Evolutionary conservation across 2,888 invertebrate genomes (phyloP), one percentile per base, ranked within the genome.

Genomic region (Pyrochroa serraticornis): DNA sequence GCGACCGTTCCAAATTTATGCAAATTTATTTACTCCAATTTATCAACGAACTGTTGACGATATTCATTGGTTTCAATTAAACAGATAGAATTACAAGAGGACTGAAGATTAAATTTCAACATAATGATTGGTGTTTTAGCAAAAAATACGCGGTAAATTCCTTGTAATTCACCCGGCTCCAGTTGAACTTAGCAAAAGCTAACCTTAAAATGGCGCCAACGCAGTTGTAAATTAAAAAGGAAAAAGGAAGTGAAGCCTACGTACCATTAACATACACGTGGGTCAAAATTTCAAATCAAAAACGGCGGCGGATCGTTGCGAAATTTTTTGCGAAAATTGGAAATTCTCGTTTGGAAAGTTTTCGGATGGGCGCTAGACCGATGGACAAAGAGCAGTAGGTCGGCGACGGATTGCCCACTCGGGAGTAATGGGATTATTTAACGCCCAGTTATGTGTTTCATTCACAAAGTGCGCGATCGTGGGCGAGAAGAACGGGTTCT

Each of bases 401-500:
- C 58, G 46, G 55, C 54, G 22, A 22, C 22, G 22, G 22, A 22
- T 22, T 22, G 33, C 51, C 58, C 46, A 54, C 58, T 54, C 46
- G 45, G 30, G 39, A 37, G 55, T 61, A 65, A 68, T 65, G 62
- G 65, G 67, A 63, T 70, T 64, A 63, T 68, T 69, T 66, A 66
- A 69, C 70, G 67, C 68, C 68, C 60, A 62, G 62, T 65, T 65
- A 70, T 65, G 62, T 64, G 64, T 71, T 72, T 72, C 72, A 72
- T 72, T 72, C 72, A 72, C 71, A 70, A 72, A 70, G 62, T 64
- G 58, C 49, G 45, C 44, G 56, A 50, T 58, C 65, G 69, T 69
- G 69, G 69, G 71, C 63, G 69, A 60, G 56, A 46, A 56, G 65
- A 60, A 60, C 61, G 64, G 58, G 69, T 74, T 74, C 71, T 70